phyloP scores from a whole-genome alignment of 1,140 invertebrate species.

The Pantala flavescens region DNA sequence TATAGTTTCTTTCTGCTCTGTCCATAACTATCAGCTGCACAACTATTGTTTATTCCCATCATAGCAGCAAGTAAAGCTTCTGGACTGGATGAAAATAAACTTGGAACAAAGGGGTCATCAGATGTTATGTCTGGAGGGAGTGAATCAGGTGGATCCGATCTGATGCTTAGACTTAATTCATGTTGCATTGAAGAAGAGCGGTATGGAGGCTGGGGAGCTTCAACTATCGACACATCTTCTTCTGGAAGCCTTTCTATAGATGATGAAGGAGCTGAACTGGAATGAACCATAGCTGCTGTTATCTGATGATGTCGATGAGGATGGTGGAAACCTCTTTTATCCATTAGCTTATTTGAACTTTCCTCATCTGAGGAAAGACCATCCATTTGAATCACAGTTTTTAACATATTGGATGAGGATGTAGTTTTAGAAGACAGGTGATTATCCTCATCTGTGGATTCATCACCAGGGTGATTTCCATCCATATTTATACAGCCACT shows the following conservation, averaged over 20 bases:
- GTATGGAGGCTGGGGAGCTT: conserved; percentile 48
- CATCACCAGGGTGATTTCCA: not conserved
- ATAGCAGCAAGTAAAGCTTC: not conserved
- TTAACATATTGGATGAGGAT: not conserved
- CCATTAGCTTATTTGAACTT: not conserved
- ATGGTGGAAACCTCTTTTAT: not conserved
- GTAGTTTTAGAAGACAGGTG: not conserved
- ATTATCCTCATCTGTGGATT: not conserved
- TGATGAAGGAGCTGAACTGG: not conserved
- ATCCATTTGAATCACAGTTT: not conserved
- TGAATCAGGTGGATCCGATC: not conserved
- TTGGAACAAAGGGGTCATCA: not conserved
- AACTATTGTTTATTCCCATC: not conserved
- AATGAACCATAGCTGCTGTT: not conserved
- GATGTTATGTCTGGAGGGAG: not conserved
- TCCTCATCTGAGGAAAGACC: not conserved
- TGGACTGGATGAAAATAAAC: not conserved
- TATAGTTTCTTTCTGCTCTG: conserved; percentile 62
- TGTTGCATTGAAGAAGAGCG: not conserved
- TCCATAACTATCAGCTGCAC: not conserved
- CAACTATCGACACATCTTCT: conserved; percentile 71
- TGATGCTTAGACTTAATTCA: not conserved
- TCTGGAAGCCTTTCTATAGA: conserved; percentile 58
- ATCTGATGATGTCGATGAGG: not conserved
- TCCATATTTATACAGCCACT: not conserved